Percentiles rank a stretch among this genome's conserved stretches.
Evolutionary conservation across 2,888 invertebrate species (phyloP).

Genomic region (Zygogramma bicolorata): DNA sequence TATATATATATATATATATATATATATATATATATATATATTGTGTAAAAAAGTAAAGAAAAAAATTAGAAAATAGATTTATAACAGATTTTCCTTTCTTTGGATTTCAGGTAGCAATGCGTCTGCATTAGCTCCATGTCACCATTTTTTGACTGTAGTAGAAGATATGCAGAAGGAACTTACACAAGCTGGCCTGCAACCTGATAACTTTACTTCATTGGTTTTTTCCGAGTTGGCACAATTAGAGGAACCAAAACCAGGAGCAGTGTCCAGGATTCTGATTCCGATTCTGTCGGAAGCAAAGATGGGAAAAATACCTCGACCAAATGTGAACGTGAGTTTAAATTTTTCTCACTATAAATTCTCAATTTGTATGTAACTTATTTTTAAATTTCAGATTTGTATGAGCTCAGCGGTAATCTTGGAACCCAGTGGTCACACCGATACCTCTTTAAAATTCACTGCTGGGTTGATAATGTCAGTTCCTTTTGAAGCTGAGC

Average conservation of each 20-base stretch:
- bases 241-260: conserved; percentile 87
- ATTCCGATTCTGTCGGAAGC: conserved; percentile 81
- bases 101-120: conserved; percentile 73
- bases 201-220: conserved; percentile 84
- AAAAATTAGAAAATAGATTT: neutral
- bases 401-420: conserved; percentile 85
- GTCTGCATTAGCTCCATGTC: conserved; percentile 80
- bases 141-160: conserved; percentile 78
- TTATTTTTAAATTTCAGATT: conserved; percentile 70
- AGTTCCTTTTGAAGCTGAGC: conserved; percentile 88
- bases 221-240: conserved; percentile 83
- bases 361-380: too few relatives aligned
- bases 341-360: neutral
- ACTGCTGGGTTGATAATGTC: conserved; percentile 92
- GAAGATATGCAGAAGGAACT: conserved; percentile 70
- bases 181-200: conserved; percentile 70
- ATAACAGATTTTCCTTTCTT: neutral
- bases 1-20: too few relatives aligned
- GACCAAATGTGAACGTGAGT: conserved; percentile 75
- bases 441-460: conserved; percentile 87
- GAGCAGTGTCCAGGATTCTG: conserved; percentile 81
- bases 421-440: conserved; percentile 85
- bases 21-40: neutral
- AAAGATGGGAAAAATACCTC: conserved; percentile 75
- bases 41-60: too few relatives aligned